Evolutionary conservation across 35 echinoderm and acorn worm genomes (phyloP).

Genomic region (Stichopus chloronotus): DNA sequence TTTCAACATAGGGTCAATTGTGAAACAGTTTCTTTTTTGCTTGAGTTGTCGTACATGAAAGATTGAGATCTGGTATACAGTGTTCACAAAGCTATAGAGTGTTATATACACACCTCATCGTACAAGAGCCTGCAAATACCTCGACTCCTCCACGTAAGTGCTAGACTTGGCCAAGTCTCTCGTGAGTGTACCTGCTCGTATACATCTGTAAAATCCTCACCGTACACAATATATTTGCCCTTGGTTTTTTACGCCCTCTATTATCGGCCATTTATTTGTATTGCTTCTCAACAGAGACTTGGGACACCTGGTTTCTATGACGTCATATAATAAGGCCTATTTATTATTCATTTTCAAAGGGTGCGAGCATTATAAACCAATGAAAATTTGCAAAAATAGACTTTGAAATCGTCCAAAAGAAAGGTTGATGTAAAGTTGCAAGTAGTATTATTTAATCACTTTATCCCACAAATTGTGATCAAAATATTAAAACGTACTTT

Average conservation of each 20-base stretch:
- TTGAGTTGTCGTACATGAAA: too few species aligned
- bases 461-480: background rate
- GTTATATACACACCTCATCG: too few species aligned
- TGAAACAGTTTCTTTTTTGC: too few species aligned
- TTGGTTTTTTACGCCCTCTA: too few species aligned
- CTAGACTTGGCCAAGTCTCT: too few species aligned
- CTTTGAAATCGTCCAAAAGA: background rate
- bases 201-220: too few species aligned
- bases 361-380: background rate
- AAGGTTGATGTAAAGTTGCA: background rate
- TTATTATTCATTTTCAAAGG: constrained; percentile 11
- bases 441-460: background rate
- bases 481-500: background rate
- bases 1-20: too few species aligned
- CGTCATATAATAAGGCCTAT: constrained; percentile 1
- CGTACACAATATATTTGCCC: too few species aligned
- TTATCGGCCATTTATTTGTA: too few species aligned
- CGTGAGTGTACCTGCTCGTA: too few species aligned
- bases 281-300: background rate
- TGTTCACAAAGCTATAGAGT: too few species aligned
- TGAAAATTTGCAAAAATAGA: background rate
- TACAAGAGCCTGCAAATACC: background rate
- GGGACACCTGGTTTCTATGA: background rate
- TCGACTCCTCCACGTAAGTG: background rate
- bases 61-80: too few species aligned